A percentile compares a stretch with the other conserved stretches of the same genome.
Conservation (phyloP, 1,140 invertebrate species). For the Drosophila sechellia region DNA sequence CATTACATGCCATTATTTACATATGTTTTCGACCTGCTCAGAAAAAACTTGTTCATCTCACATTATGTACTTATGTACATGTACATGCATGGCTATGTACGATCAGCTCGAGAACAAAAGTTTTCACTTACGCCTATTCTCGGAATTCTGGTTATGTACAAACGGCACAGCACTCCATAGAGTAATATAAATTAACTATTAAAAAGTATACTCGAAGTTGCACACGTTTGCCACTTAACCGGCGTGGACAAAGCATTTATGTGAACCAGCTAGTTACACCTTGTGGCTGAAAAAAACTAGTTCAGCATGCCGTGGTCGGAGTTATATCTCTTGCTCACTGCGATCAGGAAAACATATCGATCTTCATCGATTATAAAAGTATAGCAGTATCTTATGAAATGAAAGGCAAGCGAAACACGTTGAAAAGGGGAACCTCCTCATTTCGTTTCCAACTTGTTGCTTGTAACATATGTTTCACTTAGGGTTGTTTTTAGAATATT, state of each 20-base stretch:
- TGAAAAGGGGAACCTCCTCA: too few relatives aligned
- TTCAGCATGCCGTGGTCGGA: not conserved
- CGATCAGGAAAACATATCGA: not conserved
- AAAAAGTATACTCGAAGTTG: slow-evolving; percentile 15
- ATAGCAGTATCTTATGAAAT: too few relatives aligned
- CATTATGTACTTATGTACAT: slow-evolving; percentile 12
- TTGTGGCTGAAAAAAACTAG: slow-evolving; percentile 1
- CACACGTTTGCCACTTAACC: slow-evolving; percentile 44
- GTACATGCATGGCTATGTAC: not conserved
- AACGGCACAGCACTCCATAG: not conserved
- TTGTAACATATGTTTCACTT: too few relatives aligned
- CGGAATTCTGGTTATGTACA: not conserved
- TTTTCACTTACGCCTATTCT: not conserved
- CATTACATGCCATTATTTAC: slow-evolving; percentile 3
- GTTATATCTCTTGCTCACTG: not conserved
- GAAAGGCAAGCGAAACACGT: too few relatives aligned
- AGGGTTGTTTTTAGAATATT: too few relatives aligned
- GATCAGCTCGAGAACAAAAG: not conserved
- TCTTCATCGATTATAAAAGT: not conserved
- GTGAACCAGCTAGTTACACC: slow-evolving; percentile 8
- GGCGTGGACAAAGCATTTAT: slow-evolving; percentile 43
- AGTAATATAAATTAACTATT: slow-evolving; percentile 5
- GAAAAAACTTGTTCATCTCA: not conserved
- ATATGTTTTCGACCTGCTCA: not conserved
- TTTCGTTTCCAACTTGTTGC: too few relatives aligned